A percentile compares a stretch with the other conserved stretches of the same genome.
These are phyloP conservation scores for Athalia rosae DNA, from an alignment of 2,888 invertebrate genomes.

Conservation along the genomic window DNA sequence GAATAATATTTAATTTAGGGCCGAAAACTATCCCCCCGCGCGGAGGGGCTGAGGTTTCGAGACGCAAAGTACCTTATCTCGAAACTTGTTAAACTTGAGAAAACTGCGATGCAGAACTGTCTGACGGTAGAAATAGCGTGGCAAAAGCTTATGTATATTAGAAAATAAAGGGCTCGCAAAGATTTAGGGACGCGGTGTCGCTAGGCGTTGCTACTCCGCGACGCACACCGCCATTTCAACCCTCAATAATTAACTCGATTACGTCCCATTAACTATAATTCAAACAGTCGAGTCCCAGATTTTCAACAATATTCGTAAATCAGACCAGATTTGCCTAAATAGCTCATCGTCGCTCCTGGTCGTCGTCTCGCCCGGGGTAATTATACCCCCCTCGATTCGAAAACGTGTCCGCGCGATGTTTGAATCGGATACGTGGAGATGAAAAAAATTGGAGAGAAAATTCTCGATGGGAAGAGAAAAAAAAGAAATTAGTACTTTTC, in stretches of 20 bases:
- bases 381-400: too few relatives aligned
- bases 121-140: not conserved
- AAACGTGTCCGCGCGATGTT: too few relatives aligned
- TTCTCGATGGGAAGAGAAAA: too few relatives aligned
- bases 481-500: too few relatives aligned
- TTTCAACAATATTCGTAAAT: constrained; percentile 27
- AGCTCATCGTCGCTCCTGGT: too few relatives aligned
- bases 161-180: not conserved
- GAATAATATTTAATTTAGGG: constrained; percentile 13
- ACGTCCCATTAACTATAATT: constrained; percentile 38
- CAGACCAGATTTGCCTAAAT: not conserved
- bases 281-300: constrained; percentile 20
- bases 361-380: too few relatives aligned
- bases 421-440: too few relatives aligned
- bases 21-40: not conserved
- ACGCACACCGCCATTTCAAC: constrained; percentile 14
- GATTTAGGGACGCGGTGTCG: constrained; percentile 29
- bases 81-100: constrained; percentile 37
- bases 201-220: too few relatives aligned
- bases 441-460: too few relatives aligned
- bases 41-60: not conserved
- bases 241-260: constrained; percentile 39
- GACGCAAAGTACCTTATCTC: constrained; percentile 28
- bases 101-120: constrained; percentile 17
- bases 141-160: not conserved